Evolutionary conservation across 2,888 invertebrate genomes (phyloP), one percentile per base, ranked within the genome.

Genomic region (Callosobruchus maculatus): DNA sequence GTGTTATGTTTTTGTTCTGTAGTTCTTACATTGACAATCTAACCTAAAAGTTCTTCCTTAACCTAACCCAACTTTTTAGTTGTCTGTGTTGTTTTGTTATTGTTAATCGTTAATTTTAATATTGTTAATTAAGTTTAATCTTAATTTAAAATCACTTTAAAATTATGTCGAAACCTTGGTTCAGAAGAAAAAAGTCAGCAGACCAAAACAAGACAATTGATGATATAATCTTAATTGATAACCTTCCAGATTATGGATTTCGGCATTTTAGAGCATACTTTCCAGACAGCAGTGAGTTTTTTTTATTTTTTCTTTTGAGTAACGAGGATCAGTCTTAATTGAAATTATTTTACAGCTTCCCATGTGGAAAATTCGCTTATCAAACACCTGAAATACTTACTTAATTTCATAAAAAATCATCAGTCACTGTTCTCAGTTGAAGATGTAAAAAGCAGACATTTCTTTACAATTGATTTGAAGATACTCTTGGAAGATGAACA

Each of bases 251-350:
- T 74, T 75, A 75, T 73, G 77, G 77, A 49, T 77, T 75, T 84
- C 89, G 90, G 79, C 91, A 92, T 21, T 96, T 96, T 94, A 91
- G 92, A 78, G 86, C 94, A 9, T 97, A 96, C 87, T 94, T 96
- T 85, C 90, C 93, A 67, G 88, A 90, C 89, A 91, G 85, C 80
- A 73, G 82, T 80, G 74, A 74, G 71, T 49, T 49, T 7, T 49
- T 1, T 13, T 1, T 1, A 7, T 13, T 49, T 49, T 49, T 7
- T 13, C 49, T 49, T 49, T n/a, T n/a, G n/a, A n/a, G n/a, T n/a
- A n/a, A n/a, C n/a, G 49, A 9, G 22, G 49, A 70, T 30, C 20
- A 22, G 71, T 68, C 67, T 21, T 68, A 89, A 89, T 85, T 13
- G 71, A 90, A 87, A 75, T 83, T 73, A 49, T 70, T 72, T 76